Evolutionary conservation across 2,797 vertebrate species (phyloP), one percentile per base, ranked within the genome.

Genomic region (Enteromius thamalakanensis): DNA sequence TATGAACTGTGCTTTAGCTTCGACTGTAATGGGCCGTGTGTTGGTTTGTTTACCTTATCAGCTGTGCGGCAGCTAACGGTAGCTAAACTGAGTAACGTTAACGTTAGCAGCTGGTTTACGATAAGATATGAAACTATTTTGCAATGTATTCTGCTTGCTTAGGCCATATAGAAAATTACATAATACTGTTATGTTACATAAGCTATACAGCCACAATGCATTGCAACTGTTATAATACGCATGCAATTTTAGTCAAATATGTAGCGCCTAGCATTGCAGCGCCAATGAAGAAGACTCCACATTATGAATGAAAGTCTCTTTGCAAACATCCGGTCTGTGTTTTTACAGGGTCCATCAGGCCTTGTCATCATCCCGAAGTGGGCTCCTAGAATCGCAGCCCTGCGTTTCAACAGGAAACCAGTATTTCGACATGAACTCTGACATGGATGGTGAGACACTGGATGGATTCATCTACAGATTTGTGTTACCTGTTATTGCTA

Each of bases 371-470:
- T 69, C 15, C 32, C 15, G 12, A 58, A 10, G 37, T 34, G 34
- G 69, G 79, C 80, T 11, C 26, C 51, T 40, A 87, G 79, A 88
- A 89, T 92, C 76, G 90, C 91, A 90, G 89, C 81, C 90, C 89
- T 77, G 74, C 88, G 90, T 87, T 91, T 88, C 58, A 88, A 83
- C 12, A 6, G 89, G 92, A 91, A 87, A 90, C 87, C 85, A 87
- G 78, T 84, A 58, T 76, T 84, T 94, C 87, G 91, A 92, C 79
- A 95, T 96, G 96, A 97, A 96, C 42, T 92, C 95, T 0, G 96
- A 97, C 76, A 94, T 96, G 94, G 96, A 97, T 87, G 97, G 96
- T 97, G 94, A 90, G 94, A 45, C 1, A 6, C 17, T 6, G 12
- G 37, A 9, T 34, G 23, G 17, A 29, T 5, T 19, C 7, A 51